phyloP scores from a whole-genome alignment of 1,140 invertebrate species.

The Tetraneura akinire region DNA sequence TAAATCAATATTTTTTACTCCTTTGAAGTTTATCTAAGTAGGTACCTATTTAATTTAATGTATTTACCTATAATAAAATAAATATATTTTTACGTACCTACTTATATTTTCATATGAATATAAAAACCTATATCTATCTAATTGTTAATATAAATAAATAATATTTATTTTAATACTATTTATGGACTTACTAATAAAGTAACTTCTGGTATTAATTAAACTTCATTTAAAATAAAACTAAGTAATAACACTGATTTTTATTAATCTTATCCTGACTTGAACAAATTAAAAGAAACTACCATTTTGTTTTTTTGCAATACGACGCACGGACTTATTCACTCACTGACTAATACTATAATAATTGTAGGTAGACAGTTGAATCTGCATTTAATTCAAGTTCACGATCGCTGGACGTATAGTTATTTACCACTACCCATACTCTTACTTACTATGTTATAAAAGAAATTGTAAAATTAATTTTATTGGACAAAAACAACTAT shows the following conservation, averaged over 20 bases:
- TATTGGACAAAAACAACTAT: background rate
- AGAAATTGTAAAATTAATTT: background rate
- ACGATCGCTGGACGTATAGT: background rate
- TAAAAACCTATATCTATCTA: no score
- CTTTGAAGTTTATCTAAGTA: no score
- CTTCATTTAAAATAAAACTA: background rate
- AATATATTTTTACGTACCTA: no score
- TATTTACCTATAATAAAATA: no score
- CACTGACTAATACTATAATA: constrained; percentile 35
- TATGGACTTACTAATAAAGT: constrained; percentile 16
- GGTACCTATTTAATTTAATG: no score
- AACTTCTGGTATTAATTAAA: background rate
- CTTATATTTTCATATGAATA: no score
- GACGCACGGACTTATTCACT: background rate
- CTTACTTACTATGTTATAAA: background rate
- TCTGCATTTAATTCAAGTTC: constrained; percentile 17
- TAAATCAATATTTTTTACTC: no score
- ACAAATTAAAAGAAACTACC: constrained; percentile 38
- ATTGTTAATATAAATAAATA: no score
- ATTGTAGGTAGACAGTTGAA: background rate
- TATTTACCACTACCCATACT: constrained; percentile 29
- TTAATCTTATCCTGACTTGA: constrained; percentile 26
- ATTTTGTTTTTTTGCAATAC: background rate
- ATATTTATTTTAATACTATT: background rate
- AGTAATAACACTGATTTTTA: background rate